Base-by-base conservation (phyloP, 2,888 invertebrate genomes). In the Cybosia mesomella region DNA sequence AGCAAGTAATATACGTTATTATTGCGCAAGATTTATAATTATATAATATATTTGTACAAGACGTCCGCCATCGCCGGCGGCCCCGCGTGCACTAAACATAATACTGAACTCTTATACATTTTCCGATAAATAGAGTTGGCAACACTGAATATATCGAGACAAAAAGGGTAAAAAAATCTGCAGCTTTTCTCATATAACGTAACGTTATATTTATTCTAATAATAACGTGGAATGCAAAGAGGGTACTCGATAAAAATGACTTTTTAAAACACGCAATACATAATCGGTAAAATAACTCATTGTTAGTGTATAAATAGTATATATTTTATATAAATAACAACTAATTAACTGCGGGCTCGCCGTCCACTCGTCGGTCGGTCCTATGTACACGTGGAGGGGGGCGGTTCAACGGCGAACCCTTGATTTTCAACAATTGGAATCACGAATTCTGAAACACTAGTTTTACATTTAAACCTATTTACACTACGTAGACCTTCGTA, bases 221-320 rank as follows among this genome's bases (percentile, higher is more conserved):
- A 85, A 82, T 85, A 90, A 88, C 85, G 89, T 93, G 94, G 94
- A 94, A 94, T 94, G 94, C 94, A 93, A 64, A 91, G 87, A 89
- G 91, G 91, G 85, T 86, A 83, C 84, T 84, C 84, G 81, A 85
- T 80, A 80, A 80, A 55, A 72, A 77, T 82, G 83, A 85, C 82
- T 73, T 74, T 79, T 71, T 73, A 70, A 65, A 78, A 78, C 85
- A 85, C 80, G 81, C 74, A 81, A 87, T 83, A 85, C 34, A 64
- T 87, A 85, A 85, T 86, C 83, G 85, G 82, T 83, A 84, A 88
- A 86, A 88, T 83, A 88, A 86, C 85, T 83, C 81, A 87, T 85
- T 84, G 83, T 85, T 87, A 86, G 82, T 83, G 83, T 89, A 90
- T 90, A 91, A 90, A 90, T 89, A 89, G 79, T 83, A 85, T 87